Conservation (phyloP, 2,888 invertebrate genomes). For the Matsumyia berberina region DNA sequence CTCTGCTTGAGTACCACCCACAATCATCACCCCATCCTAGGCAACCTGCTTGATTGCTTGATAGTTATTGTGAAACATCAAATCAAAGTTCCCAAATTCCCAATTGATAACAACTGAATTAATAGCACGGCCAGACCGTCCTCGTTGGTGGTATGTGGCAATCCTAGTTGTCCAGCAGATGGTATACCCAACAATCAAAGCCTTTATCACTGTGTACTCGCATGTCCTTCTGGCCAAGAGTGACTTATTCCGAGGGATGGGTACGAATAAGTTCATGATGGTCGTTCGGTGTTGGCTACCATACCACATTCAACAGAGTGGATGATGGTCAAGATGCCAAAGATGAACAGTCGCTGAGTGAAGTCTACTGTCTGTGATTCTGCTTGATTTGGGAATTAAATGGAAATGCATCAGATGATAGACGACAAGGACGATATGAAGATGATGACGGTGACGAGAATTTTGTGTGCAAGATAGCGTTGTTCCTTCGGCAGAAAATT, state of each 20-base stretch:
- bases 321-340: constrained; percentile 42
- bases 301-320: not conserved
- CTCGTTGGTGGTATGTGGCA: constrained; percentile 26
- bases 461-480: constrained; percentile 7
- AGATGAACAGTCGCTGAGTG: constrained; percentile 8
- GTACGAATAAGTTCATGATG: constrained; percentile 13
- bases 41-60: not conserved
- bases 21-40: not conserved
- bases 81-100: constrained; percentile 49
- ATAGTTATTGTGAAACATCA: constrained; percentile 35
- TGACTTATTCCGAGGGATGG: not conserved
- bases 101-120: constrained; percentile 56
- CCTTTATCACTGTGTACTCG: constrained; percentile 26
- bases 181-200: constrained; percentile 49
- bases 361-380: constrained; percentile 47
- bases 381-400: constrained; percentile 45
- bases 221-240: constrained; percentile 12
- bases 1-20: not conserved
- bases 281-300: not conserved
- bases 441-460: constrained; percentile 13
- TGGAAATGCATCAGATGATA: constrained; percentile 47
- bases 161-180: constrained; percentile 33
- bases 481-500: constrained; percentile 41
- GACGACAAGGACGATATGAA: not conserved
- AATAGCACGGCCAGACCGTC: constrained; percentile 38